phyloP scores from a whole-genome alignment of 2,113 vertebrate species.

The Tychaedon coryphoeus region DNA sequence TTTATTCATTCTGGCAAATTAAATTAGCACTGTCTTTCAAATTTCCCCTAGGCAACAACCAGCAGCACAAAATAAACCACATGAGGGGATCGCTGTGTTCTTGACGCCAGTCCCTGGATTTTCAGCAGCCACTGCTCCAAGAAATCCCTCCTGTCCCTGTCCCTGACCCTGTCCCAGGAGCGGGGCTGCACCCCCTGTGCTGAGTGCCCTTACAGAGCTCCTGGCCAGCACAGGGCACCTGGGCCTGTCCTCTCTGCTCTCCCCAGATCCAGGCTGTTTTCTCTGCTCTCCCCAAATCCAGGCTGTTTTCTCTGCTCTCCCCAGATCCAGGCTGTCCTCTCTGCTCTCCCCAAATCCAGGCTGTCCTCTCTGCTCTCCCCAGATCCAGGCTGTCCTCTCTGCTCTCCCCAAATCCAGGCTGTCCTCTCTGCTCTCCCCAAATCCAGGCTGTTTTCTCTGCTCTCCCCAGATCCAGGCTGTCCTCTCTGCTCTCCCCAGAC shows the following conservation, averaged over 20 bases:
- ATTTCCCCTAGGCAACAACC: neutral
- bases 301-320: neutral
- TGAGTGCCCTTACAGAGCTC: neutral
- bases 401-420: neutral
- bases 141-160: neutral
- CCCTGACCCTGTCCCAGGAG: neutral
- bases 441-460: no score
- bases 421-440: neutral
- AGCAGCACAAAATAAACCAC: slow-evolving; percentile 16
- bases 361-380: neutral
- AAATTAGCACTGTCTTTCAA: slow-evolving; percentile 70
- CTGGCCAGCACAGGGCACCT: neutral
- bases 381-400: neutral
- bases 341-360: neutral
- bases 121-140: neutral
- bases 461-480: no score
- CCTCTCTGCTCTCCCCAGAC: no score
- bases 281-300: neutral
- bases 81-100: neutral
- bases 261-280: neutral
- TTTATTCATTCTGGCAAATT: slow-evolving; percentile 71
- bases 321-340: neutral
- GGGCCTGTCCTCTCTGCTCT: neutral
- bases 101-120: neutral
- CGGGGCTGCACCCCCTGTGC: neutral